Evolutionary conservation across 2,888 invertebrate species (phyloP), one percentile per base, ranked within the genome.

Genomic region (Nomada fucata): DNA sequence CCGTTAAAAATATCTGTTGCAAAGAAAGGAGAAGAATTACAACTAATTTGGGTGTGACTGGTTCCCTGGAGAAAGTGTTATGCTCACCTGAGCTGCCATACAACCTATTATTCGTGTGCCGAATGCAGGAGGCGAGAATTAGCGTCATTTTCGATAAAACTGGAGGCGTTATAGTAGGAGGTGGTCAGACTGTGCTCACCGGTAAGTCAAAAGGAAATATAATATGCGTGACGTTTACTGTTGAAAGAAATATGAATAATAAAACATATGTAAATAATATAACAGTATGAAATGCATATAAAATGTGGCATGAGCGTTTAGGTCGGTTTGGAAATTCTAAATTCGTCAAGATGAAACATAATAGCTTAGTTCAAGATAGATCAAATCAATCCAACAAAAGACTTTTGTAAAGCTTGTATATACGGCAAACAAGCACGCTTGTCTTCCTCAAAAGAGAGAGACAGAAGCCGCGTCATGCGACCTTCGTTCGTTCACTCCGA

Each of bases 331-430:
- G 47, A 1, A 15, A 47, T 59, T 0, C 26, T 23, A 59, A 59
- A 59, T 59, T 70, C 2, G 11, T 70, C n/a, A 18, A 70, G n/a
- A 20, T 61, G 4, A 70, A 36, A 7, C 3, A 61, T 36, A 70
- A 70, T 10, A 13, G 52, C n/a, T 60, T 70, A 36, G n/a, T 60
- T 29, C 29, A 50, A 9, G 60, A 70, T 18, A 26, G 26, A 57
- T n/a, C 4, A 29, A 29, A 29, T 29, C 29, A 29, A 29, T 5
- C 29, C 29, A 29, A 29, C 29, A 5, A 29, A 26, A 59, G 10
- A 2, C 47, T 18, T 77, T 2, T 77, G 64, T 18, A 42, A 60
- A 77, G 60, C 59, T n/a, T 65, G 70, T 42, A 70, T 76, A 29
- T 50, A 59, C 9, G 42, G 59, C 1, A 74, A 74, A 52, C 73